Percentiles rank a stretch among this genome's conserved stretches.
Conservation (phyloP, 2,888 invertebrate species). For the Conus canariensis region DNA sequence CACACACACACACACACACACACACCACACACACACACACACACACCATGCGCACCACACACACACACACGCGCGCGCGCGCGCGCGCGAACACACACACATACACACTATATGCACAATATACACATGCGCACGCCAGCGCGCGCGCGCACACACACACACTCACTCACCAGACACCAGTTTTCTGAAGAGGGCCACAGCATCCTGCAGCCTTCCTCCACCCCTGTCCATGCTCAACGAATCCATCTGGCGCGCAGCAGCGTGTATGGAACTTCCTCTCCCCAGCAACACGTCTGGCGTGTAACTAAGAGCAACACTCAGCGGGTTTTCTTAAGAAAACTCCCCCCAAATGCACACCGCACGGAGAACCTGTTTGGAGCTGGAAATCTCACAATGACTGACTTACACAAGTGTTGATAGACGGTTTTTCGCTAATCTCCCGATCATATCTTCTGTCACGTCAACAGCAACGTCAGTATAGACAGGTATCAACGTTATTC, state of each 20-base stretch:
- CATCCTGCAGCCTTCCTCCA: conserved; percentile 25
- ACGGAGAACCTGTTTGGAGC: no score
- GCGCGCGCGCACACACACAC: not conserved
- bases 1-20: not conserved
- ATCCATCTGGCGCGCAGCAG: not conserved
- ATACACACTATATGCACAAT: not conserved
- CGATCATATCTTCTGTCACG: no score
- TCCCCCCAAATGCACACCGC: no score
- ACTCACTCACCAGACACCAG: conserved; percentile 18
- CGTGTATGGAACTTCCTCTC: not conserved
- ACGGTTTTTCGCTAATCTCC: no score
- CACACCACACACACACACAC: not conserved
- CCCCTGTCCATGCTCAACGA: conserved; percentile 19
- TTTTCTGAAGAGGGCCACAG: conserved; percentile 25
- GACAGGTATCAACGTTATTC: no score
- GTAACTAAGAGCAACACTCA: not conserved
- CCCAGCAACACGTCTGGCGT: not conserved
- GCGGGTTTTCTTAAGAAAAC: no score
- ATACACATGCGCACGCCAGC: not conserved
- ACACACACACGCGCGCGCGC: not conserved
- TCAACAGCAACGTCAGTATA: no score
- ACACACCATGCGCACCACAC: no score
- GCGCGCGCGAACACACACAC: not conserved
- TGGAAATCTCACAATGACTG: no score
- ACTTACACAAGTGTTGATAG: no score